Base-by-base conservation (phyloP, 1,140 invertebrate genomes). In the Ips typographus region DNA sequence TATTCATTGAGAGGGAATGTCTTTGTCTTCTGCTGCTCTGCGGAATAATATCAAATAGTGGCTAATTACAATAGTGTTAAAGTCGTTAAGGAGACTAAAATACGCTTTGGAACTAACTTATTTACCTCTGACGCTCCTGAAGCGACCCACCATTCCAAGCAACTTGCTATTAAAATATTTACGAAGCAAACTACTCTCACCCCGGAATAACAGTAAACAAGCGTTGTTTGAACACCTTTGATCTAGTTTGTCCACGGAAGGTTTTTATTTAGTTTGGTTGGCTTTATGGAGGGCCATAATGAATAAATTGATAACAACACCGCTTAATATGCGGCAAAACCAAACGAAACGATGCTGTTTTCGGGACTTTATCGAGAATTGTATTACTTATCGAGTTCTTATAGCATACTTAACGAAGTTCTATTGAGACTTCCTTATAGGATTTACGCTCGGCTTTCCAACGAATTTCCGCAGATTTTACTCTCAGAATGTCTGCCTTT, bases 211-310 rank as follows among this genome's bases (percentile, higher is more conserved):
- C 65, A 60, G 65, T 53, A 68, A 68, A 68, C 65, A 55, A 66
- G n/a, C n/a, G 41, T 43, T 68, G 65, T 68, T 68, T 68, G 57
- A 59, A 68, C 65, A 68, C 65, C 65, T 68, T 68, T 68, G 65
- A 60, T 68, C 65, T 52, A 60, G 57, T 53, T 38, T 60, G 49
- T 40, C 39, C 58, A 53, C 57, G 44, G 43, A 68, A 40, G 44
- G 49, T 68, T 60, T 68, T 60, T 68, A 60, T 68, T 59, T 52
- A 51, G 39, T 40, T 68, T 49, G 58, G 43, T 52, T 39, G 38
- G 38, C 36, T 57, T 65, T 65, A 57, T 58, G 56, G 55, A 22
- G 55, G 64, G 53, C 52, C 36, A 65, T 44, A 65, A 47, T 57
- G 40, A 55, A 22, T 22, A 49, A 49, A 49, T 49, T 49, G 44